phyloP scores from a whole-genome alignment of 2,113 vertebrate species.

The Smithornis capensis region DNA sequence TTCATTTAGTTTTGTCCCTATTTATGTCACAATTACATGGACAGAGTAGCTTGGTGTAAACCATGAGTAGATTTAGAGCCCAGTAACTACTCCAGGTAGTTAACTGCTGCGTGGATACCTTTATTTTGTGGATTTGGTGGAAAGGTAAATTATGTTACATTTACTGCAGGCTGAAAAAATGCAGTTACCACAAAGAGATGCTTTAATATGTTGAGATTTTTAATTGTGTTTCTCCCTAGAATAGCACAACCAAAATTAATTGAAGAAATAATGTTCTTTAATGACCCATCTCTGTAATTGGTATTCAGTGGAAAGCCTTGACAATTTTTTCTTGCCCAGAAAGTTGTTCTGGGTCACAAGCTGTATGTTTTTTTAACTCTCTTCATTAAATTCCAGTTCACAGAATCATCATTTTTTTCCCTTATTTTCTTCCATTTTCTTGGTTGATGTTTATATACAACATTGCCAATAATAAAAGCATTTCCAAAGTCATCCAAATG shows the following conservation, averaged over 20 bases:
- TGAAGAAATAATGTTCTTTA: not conserved
- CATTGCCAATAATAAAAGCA: not conserved
- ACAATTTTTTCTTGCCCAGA: not conserved
- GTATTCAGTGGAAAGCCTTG: not conserved
- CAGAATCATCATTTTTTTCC: not conserved
- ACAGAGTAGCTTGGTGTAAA: not conserved
- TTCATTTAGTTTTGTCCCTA: not conserved
- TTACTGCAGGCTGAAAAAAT: not conserved
- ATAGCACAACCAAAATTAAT: not conserved
- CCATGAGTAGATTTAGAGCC: not conserved
- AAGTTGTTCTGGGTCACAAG: not conserved
- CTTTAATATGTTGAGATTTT: not conserved
- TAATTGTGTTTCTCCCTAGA: not conserved
- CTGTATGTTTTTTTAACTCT: not conserved
- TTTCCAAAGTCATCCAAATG: not conserved
- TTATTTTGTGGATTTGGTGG: no score
- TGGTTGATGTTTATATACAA: accelerated
- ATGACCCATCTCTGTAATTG: not conserved
- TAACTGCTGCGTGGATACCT: not conserved
- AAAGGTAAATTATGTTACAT: not conserved
- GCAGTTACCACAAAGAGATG: not conserved
- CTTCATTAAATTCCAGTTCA: not conserved
- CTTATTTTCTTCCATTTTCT: not conserved
- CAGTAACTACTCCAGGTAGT: not conserved
- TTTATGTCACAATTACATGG: not conserved